phyloP scores from a whole-genome alignment of 2,113 vertebrate genomes.

The Alethe castanea region DNA sequence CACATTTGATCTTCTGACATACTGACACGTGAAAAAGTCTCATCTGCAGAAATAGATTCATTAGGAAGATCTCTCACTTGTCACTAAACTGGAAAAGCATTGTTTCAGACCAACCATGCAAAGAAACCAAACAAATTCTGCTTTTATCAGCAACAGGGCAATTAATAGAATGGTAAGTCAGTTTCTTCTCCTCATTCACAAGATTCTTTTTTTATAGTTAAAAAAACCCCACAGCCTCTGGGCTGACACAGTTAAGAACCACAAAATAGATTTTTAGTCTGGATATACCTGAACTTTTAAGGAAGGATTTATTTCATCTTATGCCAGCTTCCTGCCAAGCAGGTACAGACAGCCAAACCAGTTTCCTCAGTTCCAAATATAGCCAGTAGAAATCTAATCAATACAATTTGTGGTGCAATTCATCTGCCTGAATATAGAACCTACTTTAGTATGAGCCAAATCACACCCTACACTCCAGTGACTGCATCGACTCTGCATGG shows the following conservation, averaged over 20 bases:
- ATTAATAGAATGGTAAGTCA: neutral
- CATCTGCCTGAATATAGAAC: neutral
- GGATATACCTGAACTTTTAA: neutral
- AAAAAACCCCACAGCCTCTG: neutral
- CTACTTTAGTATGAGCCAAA: neutral
- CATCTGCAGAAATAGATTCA: neutral
- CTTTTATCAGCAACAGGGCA: neutral
- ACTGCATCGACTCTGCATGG: neutral
- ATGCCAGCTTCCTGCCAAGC: neutral
- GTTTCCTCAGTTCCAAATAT: neutral
- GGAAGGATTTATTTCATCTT: neutral
- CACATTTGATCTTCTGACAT: neutral
- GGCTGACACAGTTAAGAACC: neutral
- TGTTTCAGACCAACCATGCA: neutral
- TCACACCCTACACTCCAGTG: neutral
- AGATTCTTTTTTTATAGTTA: neutral
- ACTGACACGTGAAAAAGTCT: neutral
- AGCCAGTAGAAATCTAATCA: neutral
- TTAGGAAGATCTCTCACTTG: neutral
- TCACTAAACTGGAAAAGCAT: neutral
- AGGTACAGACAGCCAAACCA: neutral
- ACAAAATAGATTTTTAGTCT: neutral
- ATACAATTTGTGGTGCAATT: neutral
- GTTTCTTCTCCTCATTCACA: neutral
- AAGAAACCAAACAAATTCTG: neutral